phyloP scores from a whole-genome alignment of 1,140 invertebrate species.

The Drosophila tropicalis region DNA sequence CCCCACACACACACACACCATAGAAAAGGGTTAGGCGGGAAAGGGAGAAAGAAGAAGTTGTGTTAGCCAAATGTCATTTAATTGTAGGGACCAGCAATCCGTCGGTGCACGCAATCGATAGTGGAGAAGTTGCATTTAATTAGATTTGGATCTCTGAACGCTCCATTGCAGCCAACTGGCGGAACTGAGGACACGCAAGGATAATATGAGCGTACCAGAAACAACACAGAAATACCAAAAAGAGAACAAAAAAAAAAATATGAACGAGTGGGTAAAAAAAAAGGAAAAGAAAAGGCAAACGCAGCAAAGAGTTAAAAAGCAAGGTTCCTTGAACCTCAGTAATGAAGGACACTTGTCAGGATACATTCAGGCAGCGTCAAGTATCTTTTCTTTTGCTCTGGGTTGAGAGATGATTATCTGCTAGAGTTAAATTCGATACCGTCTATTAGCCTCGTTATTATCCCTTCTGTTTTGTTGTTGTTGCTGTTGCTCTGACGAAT shows the following conservation, averaged over 20 bases:
- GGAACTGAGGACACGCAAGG: slow-evolving; percentile 44
- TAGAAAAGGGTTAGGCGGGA: slow-evolving; percentile 18
- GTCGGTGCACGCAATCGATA: slow-evolving; percentile 40
- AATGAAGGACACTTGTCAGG: slow-evolving; percentile 60
- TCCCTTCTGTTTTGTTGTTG: slow-evolving; percentile 47
- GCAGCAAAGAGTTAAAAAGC: slow-evolving; percentile 12
- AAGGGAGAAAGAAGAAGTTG: background rate
- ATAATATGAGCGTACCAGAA: slow-evolving; percentile 9
- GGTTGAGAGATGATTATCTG: slow-evolving; percentile 74
- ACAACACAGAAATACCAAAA: slow-evolving; percentile 3
- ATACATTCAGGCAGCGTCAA: slow-evolving; percentile 54
- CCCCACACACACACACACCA: background rate
- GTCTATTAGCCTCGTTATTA: slow-evolving; percentile 83
- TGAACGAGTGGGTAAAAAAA: background rate
- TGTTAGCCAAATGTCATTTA: slow-evolving; percentile 12
- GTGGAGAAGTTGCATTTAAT: slow-evolving; percentile 69
- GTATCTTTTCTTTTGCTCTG: slow-evolving; percentile 48
- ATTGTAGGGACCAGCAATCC: slow-evolving; percentile 8
- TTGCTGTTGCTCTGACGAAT: background rate
- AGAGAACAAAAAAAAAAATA: slow-evolving; percentile 38
- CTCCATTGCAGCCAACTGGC: slow-evolving; percentile 65
- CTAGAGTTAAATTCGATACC: slow-evolving; percentile 82
- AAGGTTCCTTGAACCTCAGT: slow-evolving; percentile 61
- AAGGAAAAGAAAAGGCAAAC: background rate
- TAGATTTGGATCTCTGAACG: slow-evolving; percentile 54